Evolutionary conservation across 2,888 invertebrate species (phyloP), one percentile per base, ranked within the genome.

Genomic region (Aphodius sticticus): DNA sequence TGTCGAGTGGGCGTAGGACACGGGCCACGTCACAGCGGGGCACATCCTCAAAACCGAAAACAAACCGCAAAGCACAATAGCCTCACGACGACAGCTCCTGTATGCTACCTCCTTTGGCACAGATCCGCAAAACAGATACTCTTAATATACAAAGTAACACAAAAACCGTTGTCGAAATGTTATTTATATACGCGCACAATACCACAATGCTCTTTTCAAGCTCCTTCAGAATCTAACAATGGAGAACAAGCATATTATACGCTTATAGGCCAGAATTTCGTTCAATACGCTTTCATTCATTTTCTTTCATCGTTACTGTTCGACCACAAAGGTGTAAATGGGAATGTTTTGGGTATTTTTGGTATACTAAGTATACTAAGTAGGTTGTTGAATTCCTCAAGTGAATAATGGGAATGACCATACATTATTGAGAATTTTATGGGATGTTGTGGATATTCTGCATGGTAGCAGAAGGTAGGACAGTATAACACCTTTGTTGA

Each of bases 171-270:
- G 26, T 26, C 26, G 26, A 26, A 26, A 26, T 26, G 26, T 26
- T 26, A 77, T 38, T 26, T 26, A 77, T 38, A 38, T 77, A 77
- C 71, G 16, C 9, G 82, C 84, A 85, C 84, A 86, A 87, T 86
- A 85, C 85, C 87, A 78, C 78, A 53, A 74, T 85, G 86, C 86
- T 86, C 87, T 87, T 88, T 88, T 87, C 86, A 86, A 85, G 87
- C 85, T 84, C 69, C 82, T 83, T 81, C 84, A 70, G 74, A 36
- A 72, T 16, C 35, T 37, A 69, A 87, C 86, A 87, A 87, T 85
- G 83, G 84, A 81, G 83, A 83, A 86, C 86, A 86, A 86, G 85
- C 84, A 86, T 83, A 87, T 86, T 86, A 85, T 85, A 53, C 53
- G 82, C 83, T 81, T 85, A 85, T 26, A 26, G 26, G 84, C 83